Base-by-base conservation (phyloP, 2,113 vertebrate species). In the Casuarius casuarius region DNA sequence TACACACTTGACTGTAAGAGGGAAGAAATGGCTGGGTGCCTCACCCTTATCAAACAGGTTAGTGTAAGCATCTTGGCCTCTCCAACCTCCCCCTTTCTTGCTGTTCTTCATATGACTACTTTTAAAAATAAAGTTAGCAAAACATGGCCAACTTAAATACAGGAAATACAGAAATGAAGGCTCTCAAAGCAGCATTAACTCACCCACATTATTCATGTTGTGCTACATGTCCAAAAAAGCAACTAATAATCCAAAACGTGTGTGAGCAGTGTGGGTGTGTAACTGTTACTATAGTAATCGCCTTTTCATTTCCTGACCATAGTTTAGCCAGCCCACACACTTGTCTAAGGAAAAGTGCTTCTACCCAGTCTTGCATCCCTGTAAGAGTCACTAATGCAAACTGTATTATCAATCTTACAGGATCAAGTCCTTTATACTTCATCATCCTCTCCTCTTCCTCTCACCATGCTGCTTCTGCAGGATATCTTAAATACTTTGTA, bases 271-370 rank as follows among this genome's bases (percentile, higher is more conserved):
- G 95, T 94, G 96, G 92, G 96, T 84, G 87, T 87, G 40, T 56
- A 92, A 40, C 92, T 95, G 94, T 93, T 95, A 94, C 96, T 94
- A 85, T 42, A 91, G 94, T 10, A 81, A 96, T 91, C 84, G 75
- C 65, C 73, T 92, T 91, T 94, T 79, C 94, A 94, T 95, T 97
- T 97, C 94, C 96, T 95, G 93, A 90, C 78, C 21, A 1, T 51
- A 77, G 75, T 72, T 88, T 71, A 91, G 81, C 67, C 78, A 95
- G 92, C 94, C 95, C 94, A 97, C 95, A 91, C 3, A 6, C 48
- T 84, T 29, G 75, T 88, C 84, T 95, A 68, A 87, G 42, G 87
- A 89, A 96, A 95, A 91, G 75, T 74, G 56, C 91, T 93, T 54
- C 68, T 83, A 93, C 78, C 52, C 78, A 80, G 46, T 23, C 87